These are phyloP conservation scores for Diarsia mendica DNA, from an alignment of 2,888 invertebrate genomes.

Conservation along the genomic window DNA sequence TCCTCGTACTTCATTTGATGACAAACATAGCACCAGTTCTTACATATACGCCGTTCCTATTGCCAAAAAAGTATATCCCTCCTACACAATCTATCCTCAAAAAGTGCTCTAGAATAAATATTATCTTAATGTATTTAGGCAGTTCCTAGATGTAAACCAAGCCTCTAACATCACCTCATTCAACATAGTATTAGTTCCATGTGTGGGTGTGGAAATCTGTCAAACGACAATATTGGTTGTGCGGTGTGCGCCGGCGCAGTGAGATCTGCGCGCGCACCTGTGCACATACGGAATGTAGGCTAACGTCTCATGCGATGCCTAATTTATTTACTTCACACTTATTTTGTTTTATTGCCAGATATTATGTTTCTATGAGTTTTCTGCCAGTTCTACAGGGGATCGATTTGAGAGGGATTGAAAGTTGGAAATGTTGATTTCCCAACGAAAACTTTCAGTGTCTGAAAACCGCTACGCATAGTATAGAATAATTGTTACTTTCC, in stretches of 20 bases:
- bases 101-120: background rate
- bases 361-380: constrained; percentile 4
- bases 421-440: background rate
- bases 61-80: too few relatives aligned
- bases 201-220: constrained; percentile 55
- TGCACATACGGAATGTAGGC: constrained; percentile 62
- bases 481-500: background rate
- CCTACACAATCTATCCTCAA: too few relatives aligned
- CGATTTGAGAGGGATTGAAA: background rate
- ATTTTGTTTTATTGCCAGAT: constrained; percentile 17
- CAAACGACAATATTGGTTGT: constrained; percentile 49
- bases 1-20: too few relatives aligned
- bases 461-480: background rate
- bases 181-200: constrained; percentile 4
- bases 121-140: background rate
- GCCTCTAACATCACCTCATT: constrained; percentile 4
- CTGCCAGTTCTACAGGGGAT: background rate
- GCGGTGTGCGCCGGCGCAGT: constrained; percentile 38
- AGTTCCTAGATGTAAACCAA: background rate
- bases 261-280: constrained; percentile 64
- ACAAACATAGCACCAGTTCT: background rate
- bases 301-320: constrained; percentile 58
- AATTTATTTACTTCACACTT: constrained; percentile 40
- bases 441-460: background rate
- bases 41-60: background rate